Evolutionary conservation across 1,140 invertebrate species (phyloP).

Genomic region (Ceratina japonica): DNA sequence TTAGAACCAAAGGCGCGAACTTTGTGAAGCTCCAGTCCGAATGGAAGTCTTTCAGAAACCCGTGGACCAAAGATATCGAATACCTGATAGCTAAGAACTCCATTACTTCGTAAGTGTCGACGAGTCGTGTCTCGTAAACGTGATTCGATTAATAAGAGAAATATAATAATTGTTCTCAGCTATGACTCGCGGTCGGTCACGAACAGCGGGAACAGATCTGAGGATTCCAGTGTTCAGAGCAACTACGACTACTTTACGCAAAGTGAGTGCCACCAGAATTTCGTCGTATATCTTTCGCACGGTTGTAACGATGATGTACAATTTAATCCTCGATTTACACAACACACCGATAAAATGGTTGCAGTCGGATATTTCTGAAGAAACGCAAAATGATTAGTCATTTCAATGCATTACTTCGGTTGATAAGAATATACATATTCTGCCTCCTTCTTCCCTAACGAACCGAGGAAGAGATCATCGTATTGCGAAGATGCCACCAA

Average conservation of each 20-base stretch:
- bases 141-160: background rate
- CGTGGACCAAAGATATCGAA: constrained; percentile 95
- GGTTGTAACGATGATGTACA: background rate
- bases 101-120: constrained; percentile 82
- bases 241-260: constrained; percentile 82
- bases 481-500: background rate
- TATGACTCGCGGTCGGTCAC: constrained; percentile 79
- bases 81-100: constrained; percentile 92
- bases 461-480: background rate
- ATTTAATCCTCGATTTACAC: background rate
- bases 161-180: constrained; percentile 62
- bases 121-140: background rate
- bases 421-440: background rate
- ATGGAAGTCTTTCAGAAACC: constrained; percentile 93
- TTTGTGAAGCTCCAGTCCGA: constrained; percentile 88
- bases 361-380: background rate
- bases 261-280: constrained; percentile 74
- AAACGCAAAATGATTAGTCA: background rate
- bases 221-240: constrained; percentile 78
- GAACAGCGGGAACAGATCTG: constrained; percentile 77
- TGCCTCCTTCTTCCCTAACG: background rate
- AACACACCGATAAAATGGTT: background rate
- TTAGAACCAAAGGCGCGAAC: constrained; percentile 88
- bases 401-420: background rate
- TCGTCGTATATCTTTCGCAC: background rate